Base-by-base conservation (phyloP, 1,140 invertebrate species). In the Agrilus planipennis region DNA sequence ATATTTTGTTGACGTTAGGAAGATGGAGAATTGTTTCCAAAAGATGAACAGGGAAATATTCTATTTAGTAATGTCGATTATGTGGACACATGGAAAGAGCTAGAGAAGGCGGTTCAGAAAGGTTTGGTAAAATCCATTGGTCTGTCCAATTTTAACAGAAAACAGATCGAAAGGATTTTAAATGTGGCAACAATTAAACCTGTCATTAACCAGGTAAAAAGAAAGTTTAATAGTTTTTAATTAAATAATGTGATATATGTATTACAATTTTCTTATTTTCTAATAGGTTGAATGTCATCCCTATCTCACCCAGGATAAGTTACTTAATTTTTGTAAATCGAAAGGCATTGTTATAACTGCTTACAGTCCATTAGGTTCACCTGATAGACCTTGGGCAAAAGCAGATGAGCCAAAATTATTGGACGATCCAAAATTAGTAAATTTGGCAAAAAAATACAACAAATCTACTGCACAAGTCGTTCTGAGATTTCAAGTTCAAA, bases 1-100 rank as follows among this genome's bases (percentile, higher is more conserved):
- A n/a, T n/a, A n/a, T n/a, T 44, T 23, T 11, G 14, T 30, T 11
- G 35, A 34, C 7, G 34, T 6, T 37, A 76, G 71, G 73, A 76
- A 61, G 71, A 60, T 1, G 68, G 52, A 7, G 65, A 66, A 3
- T 44, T 73, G n/a, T 75, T 81, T 50, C 83, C 84, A 0, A 55
- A 50, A 14, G 74, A 79, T 50, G 71, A 66, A 15, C 60, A 72
- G 38, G 79, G 73, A 7, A 68, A 69, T 34, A 58, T 53, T 11
- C 49, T 55, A 6, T 55, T 56, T 31, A 70, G 65, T 15, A 62
- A 71, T 9, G 70, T 74, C 1, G 87, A 94, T 60, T 92, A 84
- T 53, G 49, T 90, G n/a, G 89, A 93, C 49, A 90, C 90, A 0
- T 97, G 90, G 89, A 77, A 81, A 77, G 73, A 72, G 64, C 78